These are phyloP conservation scores for Hafferia zeledoni DNA, from an alignment of 2,797 vertebrate genomes.

Conservation along the genomic window DNA sequence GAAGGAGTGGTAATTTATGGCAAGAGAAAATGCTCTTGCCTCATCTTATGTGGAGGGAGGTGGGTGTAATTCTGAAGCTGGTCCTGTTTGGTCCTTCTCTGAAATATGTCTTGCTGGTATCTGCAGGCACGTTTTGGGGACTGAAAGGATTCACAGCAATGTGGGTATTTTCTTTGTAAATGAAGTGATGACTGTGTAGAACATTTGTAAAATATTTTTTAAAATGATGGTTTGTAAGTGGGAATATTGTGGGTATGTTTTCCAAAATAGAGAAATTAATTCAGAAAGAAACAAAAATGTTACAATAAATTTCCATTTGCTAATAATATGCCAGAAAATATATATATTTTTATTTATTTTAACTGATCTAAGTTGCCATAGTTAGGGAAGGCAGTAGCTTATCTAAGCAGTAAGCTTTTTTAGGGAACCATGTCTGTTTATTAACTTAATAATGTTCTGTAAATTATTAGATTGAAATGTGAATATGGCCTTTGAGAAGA, in stretches of 20 bases:
- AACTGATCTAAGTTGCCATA: not conserved
- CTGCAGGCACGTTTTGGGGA: not conserved
- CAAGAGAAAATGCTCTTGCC: not conserved
- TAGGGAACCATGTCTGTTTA: not conserved
- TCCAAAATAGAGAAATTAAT: not conserved
- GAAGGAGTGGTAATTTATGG: conserved; percentile 42
- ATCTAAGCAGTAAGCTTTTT: not conserved
- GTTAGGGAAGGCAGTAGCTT: not conserved
- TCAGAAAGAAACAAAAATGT: not conserved
- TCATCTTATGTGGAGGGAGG: conserved; percentile 3
- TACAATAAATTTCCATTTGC: not conserved
- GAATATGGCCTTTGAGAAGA: not conserved
- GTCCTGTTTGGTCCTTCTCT: conserved; percentile 35
- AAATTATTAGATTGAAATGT: not conserved
- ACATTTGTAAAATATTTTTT: not conserved
- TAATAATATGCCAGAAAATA: not conserved
- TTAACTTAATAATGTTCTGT: not conserved
- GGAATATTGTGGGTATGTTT: not conserved
- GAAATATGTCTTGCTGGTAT: conserved; percentile 17
- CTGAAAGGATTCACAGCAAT: not conserved
- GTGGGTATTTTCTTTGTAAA: conserved; percentile 13
- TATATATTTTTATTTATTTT: not conserved
- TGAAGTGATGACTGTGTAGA: not conserved
- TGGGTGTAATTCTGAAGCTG: conserved; percentile 53
- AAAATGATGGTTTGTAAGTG: not conserved